phyloP scores from a whole-genome alignment of 2,888 invertebrate genomes.

The Acleris holmiana region DNA sequence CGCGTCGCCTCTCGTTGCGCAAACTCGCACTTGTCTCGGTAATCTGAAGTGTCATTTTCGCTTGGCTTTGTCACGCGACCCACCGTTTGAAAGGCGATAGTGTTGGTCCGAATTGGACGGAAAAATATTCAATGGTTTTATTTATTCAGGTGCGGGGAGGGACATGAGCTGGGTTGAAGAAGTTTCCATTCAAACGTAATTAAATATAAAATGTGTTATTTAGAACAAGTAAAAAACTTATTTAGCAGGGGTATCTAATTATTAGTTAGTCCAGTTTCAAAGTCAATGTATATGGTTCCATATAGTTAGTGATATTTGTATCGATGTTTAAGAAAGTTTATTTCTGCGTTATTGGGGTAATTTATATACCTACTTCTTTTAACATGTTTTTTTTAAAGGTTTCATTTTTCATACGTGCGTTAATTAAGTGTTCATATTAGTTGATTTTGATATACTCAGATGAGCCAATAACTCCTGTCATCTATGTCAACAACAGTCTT shows the following conservation, averaged over 20 bases:
- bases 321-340: too few species aligned
- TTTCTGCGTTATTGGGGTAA: too few species aligned
- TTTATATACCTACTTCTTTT: too few species aligned
- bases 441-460: too few species aligned
- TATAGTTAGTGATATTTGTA: too few species aligned
- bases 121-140: slow-evolving; percentile 2
- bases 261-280: too few species aligned
- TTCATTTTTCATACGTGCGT: too few species aligned
- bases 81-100: slow-evolving; percentile 17
- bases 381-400: too few species aligned
- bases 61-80: slow-evolving; percentile 1
- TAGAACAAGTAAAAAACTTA: not conserved
- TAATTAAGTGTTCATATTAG: too few species aligned
- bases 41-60: slow-evolving; percentile 20
- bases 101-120: slow-evolving; percentile 1
- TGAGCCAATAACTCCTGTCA: too few species aligned
- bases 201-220: not conserved
- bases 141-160: not conserved
- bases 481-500: too few species aligned
- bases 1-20: slow-evolving; percentile 12
- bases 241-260: not conserved
- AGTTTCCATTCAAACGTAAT: not conserved
- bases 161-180: not conserved
- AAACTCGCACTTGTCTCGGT: not conserved
- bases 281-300: too few species aligned